Conservation (phyloP, 92 coral and sea anemone species). For the Anthopleura xanthogrammica region DNA sequence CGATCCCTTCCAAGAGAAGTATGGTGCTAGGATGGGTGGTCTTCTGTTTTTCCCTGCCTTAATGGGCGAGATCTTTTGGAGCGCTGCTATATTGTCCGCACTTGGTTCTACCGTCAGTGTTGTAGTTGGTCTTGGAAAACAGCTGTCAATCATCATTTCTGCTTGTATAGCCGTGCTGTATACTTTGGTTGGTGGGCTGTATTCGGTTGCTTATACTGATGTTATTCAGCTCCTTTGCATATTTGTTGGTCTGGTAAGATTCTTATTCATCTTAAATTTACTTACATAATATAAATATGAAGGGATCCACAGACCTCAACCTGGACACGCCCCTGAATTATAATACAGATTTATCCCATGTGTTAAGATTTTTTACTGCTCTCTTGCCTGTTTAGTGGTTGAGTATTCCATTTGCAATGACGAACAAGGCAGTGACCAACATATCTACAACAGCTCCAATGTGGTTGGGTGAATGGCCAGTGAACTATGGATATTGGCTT, state of each 20-base stretch:
- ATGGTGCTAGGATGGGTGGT: constrained; percentile 88
- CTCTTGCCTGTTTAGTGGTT: constrained; percentile 62
- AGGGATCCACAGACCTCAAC: too few relatives aligned
- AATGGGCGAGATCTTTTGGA: constrained; percentile 92
- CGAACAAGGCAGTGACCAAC: constrained; percentile 61
- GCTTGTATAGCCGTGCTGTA: constrained; percentile 81
- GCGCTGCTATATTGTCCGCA: constrained; percentile 91
- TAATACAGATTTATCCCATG: too few relatives aligned
- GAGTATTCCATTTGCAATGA: constrained; percentile 88
- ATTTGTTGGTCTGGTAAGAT: constrained; percentile 87
- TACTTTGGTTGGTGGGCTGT: constrained; percentile 88
- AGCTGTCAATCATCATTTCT: constrained; percentile 69
- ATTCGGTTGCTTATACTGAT: constrained; percentile 94
- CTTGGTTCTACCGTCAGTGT: constrained; percentile 95
- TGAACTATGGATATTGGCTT: constrained; percentile 66
- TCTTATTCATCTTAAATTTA: not conserved
- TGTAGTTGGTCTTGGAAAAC: constrained; percentile 67
- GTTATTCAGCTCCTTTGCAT: constrained; percentile 88
- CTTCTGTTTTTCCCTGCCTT: constrained; percentile 87
- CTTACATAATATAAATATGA: not conserved
- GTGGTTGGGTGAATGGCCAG: constrained; percentile 77
- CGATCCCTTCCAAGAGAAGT: constrained; percentile 86
- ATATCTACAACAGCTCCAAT: constrained; percentile 38
- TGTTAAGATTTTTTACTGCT: not conserved
- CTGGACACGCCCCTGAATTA: too few relatives aligned